These are phyloP conservation scores for Reinhardtius hippoglossoides DNA, from an alignment of 2,113 vertebrate genomes.

Conservation along the genomic window DNA sequence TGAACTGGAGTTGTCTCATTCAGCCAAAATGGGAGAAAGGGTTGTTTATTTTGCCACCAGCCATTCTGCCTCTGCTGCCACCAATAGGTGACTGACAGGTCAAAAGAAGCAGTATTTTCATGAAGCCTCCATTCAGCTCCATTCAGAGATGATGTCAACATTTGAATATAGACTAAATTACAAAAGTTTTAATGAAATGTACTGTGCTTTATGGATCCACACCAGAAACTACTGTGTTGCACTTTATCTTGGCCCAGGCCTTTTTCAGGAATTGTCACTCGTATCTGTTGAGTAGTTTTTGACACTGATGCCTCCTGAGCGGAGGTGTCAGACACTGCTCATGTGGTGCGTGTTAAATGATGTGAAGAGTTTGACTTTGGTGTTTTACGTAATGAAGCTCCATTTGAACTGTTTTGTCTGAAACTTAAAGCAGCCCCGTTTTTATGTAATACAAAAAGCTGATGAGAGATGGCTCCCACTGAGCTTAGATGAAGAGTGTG, in stretches of 20 bases:
- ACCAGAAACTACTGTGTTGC: neutral
- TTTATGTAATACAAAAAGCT: no score
- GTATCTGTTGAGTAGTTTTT: neutral
- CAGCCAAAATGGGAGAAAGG: no score
- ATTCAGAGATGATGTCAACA: no score
- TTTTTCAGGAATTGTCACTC: neutral
- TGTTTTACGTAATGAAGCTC: constrained; percentile 50
- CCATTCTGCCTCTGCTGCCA: neutral
- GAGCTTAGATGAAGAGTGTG: no score
- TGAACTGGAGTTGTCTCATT: no score
- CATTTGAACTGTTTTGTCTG: constrained; percentile 27
- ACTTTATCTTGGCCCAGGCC: neutral
- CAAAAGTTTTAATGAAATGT: no score
- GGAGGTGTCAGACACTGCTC: constrained; percentile 10
- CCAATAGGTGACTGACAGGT: neutral
- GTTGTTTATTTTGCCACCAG: no score
- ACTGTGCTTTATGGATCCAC: neutral
- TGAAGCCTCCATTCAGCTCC: no score
- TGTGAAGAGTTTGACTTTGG: constrained; percentile 20
- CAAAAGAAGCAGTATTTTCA: neutral
- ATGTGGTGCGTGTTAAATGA: constrained; percentile 40
- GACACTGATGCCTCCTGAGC: neutral
- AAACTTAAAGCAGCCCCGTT: constrained; percentile 2
- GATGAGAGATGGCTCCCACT: no score
- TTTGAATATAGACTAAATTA: no score